Evolutionary conservation across 2,888 invertebrate genomes (phyloP), one percentile per base, ranked within the genome.

Genomic region (Bruchidius siliquastri): DNA sequence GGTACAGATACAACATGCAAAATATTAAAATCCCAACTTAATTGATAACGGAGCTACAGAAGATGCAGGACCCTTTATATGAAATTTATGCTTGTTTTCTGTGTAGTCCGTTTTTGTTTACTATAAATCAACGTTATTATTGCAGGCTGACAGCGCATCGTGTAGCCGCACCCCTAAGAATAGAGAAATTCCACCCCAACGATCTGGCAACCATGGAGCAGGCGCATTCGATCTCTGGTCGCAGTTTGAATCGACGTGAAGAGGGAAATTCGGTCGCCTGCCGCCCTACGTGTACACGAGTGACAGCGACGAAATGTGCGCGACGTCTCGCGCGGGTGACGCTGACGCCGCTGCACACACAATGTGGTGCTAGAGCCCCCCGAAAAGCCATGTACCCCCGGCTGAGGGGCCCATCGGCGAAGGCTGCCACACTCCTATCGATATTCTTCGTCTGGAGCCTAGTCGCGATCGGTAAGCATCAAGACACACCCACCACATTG

Each of bases 401-500:
- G 78, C 84, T 85, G 85, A 84, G 84, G 84, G 83, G 68, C 13
- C 21, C 68, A 21, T 21, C 81, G 80, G 82, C 83, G 80, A 77
- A 81, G 77, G 80, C 80, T 79, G 83, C 83, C 78, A 80, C 82
- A 77, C 79, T 82, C 78, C 81, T 85, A 79, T 81, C 82, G 77
- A 79, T 85, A 78, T 79, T 86, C 79, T 78, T 85, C 80, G 79
- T 85, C 80, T 83, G 83, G 79, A 84, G 82, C 80, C 82, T 86
- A 80, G 83, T 85, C 80, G 81, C 82, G 78, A 82, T 85, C 83
- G 86, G 86, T 86, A 85, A 84, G 82, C 72, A 74, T 77, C 80
- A 69, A 81, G 86, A 83, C 86, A 86, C 86, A 85, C 86, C 86
- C 86, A 85, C 85, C 81, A 79, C 80, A 49, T 49, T 49, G 49